Base-by-base conservation (phyloP, 2,797 vertebrate species). In the Cephalopachus bancanus region DNA sequence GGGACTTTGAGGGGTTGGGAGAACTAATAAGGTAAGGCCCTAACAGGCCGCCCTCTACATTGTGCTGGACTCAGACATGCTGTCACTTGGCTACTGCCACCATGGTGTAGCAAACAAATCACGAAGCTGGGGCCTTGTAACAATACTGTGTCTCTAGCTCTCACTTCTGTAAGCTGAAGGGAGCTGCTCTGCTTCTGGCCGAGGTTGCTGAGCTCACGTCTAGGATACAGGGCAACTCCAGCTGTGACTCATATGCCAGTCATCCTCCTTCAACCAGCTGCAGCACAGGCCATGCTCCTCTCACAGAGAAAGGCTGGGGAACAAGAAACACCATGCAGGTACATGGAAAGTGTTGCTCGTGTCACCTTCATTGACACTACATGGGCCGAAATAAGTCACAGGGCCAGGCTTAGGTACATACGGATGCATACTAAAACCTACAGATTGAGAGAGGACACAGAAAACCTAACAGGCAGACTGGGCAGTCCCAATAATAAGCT, bases 51-150 rank as follows among this genome's bases (percentile, higher is more conserved):
- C 2, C 6, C 1, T 7, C 30, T 49, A 60, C 3, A 7, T 7
- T 30, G 7, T 22, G 8, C 53, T 28, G 15, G 15, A 6, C 4
- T 57, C 30, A 55, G 24, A 4, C 53, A 0, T 5, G 7, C 1
- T 14, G 3, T 28, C 22, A 11, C 3, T 20, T 79, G 15, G 15
- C 28, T 72, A 15, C 53, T 2, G 3, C 24, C 49, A 62, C 64
- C 53, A 17, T 3, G 0, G 10, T 67, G 1, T 24, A 51, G 30
- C 26, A 67, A 69, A 37, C 11, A 60, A 22, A 55, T 26, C 7
- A 26, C 1, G 17, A 80, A 33, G 33, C 67, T n/a, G 20, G 65
- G 0, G 1, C 14, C 26, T 89, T 19, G 8, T 53, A 30, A n/a
- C 10, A 49, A 11, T 30, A 26, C 19, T 69, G n/a, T 12, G 24